Conservation (phyloP, 35 echinoderm and acorn worm species). For the Acanthaster planci region DNA sequence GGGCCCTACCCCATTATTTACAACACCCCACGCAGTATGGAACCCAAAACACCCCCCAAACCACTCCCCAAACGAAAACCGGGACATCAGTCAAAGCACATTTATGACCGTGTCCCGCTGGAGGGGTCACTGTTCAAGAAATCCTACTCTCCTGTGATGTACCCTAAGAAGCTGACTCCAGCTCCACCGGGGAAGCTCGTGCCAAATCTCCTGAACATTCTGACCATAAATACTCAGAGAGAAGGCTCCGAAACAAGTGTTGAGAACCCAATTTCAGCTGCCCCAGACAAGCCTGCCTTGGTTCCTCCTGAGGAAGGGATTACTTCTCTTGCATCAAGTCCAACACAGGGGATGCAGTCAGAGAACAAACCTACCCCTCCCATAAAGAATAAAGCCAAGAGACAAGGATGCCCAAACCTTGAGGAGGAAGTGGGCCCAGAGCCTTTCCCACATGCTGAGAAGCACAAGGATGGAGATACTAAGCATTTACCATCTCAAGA, state of each 20-base stretch:
- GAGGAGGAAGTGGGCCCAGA: neutral
- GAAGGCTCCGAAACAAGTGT: neutral
- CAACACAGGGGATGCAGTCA: no score
- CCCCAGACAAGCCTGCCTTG: neutral
- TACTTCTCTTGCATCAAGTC: no score
- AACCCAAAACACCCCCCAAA: neutral
- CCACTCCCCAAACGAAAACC: conserved; percentile 1
- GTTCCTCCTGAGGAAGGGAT: neutral
- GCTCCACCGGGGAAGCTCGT: neutral
- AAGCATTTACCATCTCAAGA: neutral
- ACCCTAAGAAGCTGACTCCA: neutral
- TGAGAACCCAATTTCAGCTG: neutral
- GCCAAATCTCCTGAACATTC: neutral
- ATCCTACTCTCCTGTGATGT: neutral
- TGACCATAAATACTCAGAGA: neutral
- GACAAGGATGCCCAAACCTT: neutral
- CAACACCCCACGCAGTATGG: neutral
- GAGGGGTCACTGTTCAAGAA: neutral
- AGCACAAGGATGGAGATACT: neutral
- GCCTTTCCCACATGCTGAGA: no score
- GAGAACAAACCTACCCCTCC: no score
- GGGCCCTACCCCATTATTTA: neutral
- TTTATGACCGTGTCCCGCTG: neutral
- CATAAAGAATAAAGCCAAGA: neutral
- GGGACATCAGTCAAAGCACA: neutral